These are phyloP conservation scores for Eubucco bourcierii DNA, from an alignment of 2,113 vertebrate genomes.

Conservation along the genomic window DNA sequence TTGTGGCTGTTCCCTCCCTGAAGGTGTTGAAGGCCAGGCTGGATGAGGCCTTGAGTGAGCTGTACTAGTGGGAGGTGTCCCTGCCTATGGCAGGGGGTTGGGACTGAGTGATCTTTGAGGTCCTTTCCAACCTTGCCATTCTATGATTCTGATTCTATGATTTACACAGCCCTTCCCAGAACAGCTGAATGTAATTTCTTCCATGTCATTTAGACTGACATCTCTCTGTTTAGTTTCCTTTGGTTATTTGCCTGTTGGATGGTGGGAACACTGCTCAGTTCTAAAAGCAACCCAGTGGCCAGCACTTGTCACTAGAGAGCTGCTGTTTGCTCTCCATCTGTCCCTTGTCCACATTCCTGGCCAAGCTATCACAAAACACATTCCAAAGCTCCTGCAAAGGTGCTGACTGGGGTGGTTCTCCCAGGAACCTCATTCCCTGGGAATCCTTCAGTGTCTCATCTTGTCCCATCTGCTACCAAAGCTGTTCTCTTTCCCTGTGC, in stretches of 20 bases:
- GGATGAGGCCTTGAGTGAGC: no score
- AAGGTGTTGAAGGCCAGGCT: no score
- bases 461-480: conserved; percentile 31
- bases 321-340: background rate
- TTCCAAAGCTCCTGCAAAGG: background rate
- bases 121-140: no score
- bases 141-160: no score
- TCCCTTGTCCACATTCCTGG: background rate
- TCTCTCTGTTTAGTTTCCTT: background rate
- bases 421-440: conserved; percentile 4
- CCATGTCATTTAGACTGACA: background rate
- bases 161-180: no score
- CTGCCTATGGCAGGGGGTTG: no score
- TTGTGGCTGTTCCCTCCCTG: no score
- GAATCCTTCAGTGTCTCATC: background rate
- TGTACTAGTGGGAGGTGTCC: no score
- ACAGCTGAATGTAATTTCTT: background rate
- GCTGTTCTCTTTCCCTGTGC: background rate
- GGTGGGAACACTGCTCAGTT: background rate
- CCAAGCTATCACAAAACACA: background rate
- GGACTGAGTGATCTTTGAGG: no score
- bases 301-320: background rate
- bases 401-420: background rate
- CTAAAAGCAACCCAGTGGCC: background rate
- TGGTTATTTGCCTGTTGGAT: background rate